Evolutionary conservation across 2,797 vertebrate genomes (phyloP).

Genomic region (Sebastes aleutianus): DNA sequence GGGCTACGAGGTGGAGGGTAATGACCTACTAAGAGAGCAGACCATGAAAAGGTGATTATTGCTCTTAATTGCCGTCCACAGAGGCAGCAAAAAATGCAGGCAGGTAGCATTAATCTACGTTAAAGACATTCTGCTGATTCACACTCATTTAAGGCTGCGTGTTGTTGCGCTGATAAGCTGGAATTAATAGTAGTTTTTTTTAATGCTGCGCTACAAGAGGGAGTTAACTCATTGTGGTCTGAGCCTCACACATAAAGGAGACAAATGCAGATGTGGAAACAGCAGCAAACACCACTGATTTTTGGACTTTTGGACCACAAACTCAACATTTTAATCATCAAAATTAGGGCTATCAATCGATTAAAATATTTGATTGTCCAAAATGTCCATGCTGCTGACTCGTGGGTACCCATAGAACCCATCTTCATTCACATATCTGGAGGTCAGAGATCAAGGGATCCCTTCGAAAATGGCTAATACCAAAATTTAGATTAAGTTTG

Average conservation of each 20-base stretch:
- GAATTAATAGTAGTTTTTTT: constrained; percentile 35
- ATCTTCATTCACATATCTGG: too few species aligned
- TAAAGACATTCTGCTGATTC: constrained; percentile 87
- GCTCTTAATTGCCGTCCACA: constrained; percentile 90
- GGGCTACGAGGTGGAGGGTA: constrained; percentile 12
- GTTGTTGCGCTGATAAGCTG: constrained; percentile 46
- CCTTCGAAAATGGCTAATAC: too few species aligned
- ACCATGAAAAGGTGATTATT: constrained; percentile 82
- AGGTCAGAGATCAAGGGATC: too few species aligned
- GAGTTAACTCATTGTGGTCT: constrained; percentile 12
- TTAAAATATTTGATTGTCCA: too few species aligned
- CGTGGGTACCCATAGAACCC: too few species aligned
- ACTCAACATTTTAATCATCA: too few species aligned
- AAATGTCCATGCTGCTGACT: too few species aligned
- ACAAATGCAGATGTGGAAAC: background rate
- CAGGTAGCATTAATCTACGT: constrained; percentile 94
- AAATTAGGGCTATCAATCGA: fast-evolving
- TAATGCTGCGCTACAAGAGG: constrained; percentile 31
- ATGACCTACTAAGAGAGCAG: constrained; percentile 61
- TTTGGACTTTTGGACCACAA: background rate
- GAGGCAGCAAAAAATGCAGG: constrained; percentile 82
- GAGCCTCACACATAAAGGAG: background rate
- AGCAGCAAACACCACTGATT: too few species aligned
- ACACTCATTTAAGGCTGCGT: constrained; percentile 76
- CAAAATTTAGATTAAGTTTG: too few species aligned